Evolutionary conservation across 1,140 invertebrate genomes (phyloP).

Genomic region (Drosophila sulfurigaster): DNA sequence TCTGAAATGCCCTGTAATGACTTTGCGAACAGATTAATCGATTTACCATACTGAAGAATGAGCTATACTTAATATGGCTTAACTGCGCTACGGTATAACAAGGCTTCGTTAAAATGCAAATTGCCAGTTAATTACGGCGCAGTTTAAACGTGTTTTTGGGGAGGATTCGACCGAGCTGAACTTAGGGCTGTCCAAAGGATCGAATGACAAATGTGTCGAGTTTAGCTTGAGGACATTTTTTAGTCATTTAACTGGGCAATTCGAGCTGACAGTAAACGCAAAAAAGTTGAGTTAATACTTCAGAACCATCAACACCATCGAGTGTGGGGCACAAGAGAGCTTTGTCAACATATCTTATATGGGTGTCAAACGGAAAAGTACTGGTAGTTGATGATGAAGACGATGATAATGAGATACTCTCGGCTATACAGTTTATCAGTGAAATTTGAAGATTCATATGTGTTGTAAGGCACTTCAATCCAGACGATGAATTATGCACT

Average conservation of each 20-base stretch:
- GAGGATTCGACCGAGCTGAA: not conserved
- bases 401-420: slow-evolving; percentile 3
- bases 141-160: slow-evolving; percentile 20
- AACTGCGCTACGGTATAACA: not conserved
- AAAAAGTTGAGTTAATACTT: slow-evolving; percentile 33
- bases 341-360: slow-evolving; percentile 44
- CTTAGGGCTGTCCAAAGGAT: slow-evolving; percentile 45
- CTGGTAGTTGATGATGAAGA: not conserved
- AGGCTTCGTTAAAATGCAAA: slow-evolving; percentile 58
- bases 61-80: not conserved
- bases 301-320: not conserved
- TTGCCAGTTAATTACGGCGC: slow-evolving; percentile 63
- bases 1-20: slow-evolving; percentile 7
- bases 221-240: slow-evolving; percentile 26
- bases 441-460: slow-evolving; percentile 19
- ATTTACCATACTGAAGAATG: not conserved
- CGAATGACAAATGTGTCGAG: slow-evolving; percentile 62
- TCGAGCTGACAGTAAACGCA: slow-evolving; percentile 5
- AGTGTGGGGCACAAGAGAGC: slow-evolving; percentile 31
- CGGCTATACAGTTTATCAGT: slow-evolving; percentile 5
- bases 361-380: slow-evolving; percentile 18
- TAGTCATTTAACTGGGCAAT: slow-evolving; percentile 12
- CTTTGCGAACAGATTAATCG: no score
- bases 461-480: slow-evolving; percentile 14
- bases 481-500: slow-evolving; percentile 28